phyloP scores from a whole-genome alignment of 1,140 invertebrate species.

The Hypothenemus hampei region DNA sequence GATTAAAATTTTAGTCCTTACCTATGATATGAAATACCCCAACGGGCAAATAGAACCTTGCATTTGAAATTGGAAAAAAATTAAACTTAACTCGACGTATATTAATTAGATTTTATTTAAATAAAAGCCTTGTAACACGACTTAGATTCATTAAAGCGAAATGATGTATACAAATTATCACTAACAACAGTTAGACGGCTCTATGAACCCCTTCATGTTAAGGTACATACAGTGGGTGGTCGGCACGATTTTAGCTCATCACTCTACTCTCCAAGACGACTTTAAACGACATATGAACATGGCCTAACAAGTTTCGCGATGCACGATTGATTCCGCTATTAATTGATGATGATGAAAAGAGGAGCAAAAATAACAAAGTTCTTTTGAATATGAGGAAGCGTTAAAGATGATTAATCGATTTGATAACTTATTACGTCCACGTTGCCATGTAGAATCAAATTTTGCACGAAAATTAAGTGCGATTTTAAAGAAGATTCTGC shows the following conservation, averaged over 20 bases:
- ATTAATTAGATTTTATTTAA: too few species aligned
- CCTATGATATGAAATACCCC: too few species aligned
- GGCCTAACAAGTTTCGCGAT: slow-evolving; percentile 22
- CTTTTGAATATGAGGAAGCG: slow-evolving; percentile 5
- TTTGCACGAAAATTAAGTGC: neutral
- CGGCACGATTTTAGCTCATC: slow-evolving; percentile 16
- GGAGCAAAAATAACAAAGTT: slow-evolving; percentile 19
- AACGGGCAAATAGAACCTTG: too few species aligned
- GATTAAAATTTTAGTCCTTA: too few species aligned
- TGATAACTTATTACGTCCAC: neutral
- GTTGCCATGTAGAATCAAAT: neutral
- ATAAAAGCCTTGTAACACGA: too few species aligned
- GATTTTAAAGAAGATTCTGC: neutral
- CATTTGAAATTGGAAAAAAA: too few species aligned
- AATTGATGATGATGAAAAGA: slow-evolving; percentile 19
- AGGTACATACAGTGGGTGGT: slow-evolving; percentile 22
- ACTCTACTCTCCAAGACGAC: slow-evolving; percentile 14
- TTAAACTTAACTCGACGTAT: too few species aligned
- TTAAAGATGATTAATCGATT: slow-evolving; percentile 14
- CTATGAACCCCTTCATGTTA: slow-evolving; percentile 4
- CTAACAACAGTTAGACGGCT: slow-evolving; percentile 17
- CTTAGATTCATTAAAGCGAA: too few species aligned
- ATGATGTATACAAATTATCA: too few species aligned
- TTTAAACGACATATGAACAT: slow-evolving; percentile 26
- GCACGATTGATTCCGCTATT: slow-evolving; percentile 26